A percentile compares a stretch with the other conserved stretches of the same genome.
Evolutionary conservation across 1,140 invertebrate genomes (phyloP).

Genomic region (Gryon sp.): DNA sequence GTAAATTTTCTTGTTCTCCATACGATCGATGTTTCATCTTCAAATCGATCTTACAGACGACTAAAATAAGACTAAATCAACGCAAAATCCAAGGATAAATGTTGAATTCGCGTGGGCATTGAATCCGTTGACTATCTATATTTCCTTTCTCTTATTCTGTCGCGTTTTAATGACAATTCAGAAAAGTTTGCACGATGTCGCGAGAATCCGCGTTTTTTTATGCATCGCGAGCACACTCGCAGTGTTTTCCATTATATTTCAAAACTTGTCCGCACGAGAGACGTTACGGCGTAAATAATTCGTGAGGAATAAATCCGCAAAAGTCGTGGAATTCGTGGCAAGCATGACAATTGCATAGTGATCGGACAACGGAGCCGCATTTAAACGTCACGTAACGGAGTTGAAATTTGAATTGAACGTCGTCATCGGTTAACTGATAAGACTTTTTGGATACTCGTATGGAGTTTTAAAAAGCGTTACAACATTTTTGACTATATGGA

Average conservation of each 20-base stretch:
- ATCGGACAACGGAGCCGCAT: slow-evolving; percentile 21
- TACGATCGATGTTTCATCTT: too few species aligned
- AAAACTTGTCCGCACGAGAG: slow-evolving; percentile 41
- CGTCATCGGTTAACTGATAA: slow-evolving; percentile 1
- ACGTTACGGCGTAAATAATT: slow-evolving; percentile 34
- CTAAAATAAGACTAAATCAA: not conserved
- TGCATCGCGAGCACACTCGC: slow-evolving; percentile 11
- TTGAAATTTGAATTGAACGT: slow-evolving; percentile 24
- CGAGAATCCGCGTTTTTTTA: slow-evolving; percentile 29
- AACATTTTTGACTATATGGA: too few species aligned
- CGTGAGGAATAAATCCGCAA: slow-evolving; percentile 50
- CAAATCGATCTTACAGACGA: too few species aligned
- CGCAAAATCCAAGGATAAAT: not conserved
- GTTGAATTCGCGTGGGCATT: not conserved
- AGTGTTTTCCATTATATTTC: slow-evolving; percentile 51
- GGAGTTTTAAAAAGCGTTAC: not conserved
- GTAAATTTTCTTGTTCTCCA: too few species aligned
- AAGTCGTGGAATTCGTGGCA: slow-evolving; percentile 44
- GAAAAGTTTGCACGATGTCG: slow-evolving; percentile 20
- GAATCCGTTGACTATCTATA: slow-evolving; percentile 13
- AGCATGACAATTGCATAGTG: slow-evolving; percentile 47
- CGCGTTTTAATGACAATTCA: slow-evolving; percentile 21
- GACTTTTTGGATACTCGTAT: slow-evolving; percentile 2
- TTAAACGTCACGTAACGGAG: slow-evolving; percentile 46
- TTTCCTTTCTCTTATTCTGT: slow-evolving; percentile 31